phyloP scores from a whole-genome alignment of 1,140 invertebrate species.

The Diorhabda sublineata region DNA sequence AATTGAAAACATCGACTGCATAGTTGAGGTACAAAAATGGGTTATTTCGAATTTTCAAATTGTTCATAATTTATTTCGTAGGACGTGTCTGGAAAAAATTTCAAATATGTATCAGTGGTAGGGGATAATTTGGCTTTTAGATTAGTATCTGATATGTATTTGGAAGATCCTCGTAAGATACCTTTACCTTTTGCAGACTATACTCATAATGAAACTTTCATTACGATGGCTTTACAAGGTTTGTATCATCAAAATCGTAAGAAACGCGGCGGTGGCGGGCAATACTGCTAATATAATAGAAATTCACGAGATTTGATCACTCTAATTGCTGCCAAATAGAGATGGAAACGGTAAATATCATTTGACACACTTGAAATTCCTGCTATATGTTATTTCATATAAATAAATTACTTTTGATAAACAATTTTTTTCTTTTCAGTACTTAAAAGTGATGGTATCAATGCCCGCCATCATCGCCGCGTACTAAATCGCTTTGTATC shows the following conservation, averaged over 20 bases:
- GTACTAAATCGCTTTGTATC: too few species aligned
- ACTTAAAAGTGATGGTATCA: too few species aligned
- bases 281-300: too few species aligned
- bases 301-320: too few species aligned
- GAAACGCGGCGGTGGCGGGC: too few species aligned
- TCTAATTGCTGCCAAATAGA: too few species aligned
- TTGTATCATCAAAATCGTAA: background rate
- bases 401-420: too few species aligned
- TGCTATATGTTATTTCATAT: too few species aligned
- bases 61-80: background rate
- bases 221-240: background rate
- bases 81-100: background rate
- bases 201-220: background rate
- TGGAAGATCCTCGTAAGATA: background rate
- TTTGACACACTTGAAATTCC: too few species aligned
- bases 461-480: too few species aligned
- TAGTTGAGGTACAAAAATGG: background rate
- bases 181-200: background rate
- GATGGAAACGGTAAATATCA: too few species aligned
- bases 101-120: background rate
- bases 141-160: background rate
- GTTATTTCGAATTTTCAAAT: background rate
- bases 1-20: background rate
- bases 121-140: slow-evolving; percentile 1
- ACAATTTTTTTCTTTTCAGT: too few species aligned